Conservation (phyloP, 2,113 vertebrate species). For the Seriola dumerili region DNA sequence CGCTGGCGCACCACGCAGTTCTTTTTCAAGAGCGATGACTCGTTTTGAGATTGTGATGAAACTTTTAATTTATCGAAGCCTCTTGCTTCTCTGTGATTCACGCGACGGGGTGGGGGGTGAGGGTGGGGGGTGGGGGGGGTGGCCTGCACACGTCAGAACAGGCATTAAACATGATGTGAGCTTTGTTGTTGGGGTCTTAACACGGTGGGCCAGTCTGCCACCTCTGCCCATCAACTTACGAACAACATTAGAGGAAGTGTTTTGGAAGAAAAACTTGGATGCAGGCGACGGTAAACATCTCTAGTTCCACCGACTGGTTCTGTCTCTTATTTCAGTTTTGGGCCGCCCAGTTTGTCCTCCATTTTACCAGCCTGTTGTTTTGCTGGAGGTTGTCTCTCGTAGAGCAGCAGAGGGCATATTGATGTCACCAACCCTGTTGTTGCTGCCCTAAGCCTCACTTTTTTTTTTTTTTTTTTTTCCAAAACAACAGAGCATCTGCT, state of each 20-base stretch:
- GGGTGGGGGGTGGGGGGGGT: neutral
- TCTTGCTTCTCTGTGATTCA: constrained; percentile 53
- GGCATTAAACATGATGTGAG: constrained; percentile 62
- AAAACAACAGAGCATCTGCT: constrained; percentile 80
- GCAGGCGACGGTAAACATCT: constrained; percentile 39
- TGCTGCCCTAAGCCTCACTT: constrained; percentile 58
- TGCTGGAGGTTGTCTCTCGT: constrained; percentile 58
- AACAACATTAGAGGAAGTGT: constrained; percentile 60
- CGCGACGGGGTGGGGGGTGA: no score
- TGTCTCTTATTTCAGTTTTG: constrained; percentile 46
- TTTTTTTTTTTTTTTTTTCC: constrained; percentile 50
- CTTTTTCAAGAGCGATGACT: constrained; percentile 86
- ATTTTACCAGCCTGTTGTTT: constrained; percentile 77
- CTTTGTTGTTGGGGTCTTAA: constrained; percentile 69
- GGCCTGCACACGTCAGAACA: constrained; percentile 46
- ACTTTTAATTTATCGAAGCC: constrained; percentile 77
- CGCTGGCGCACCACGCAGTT: constrained; percentile 86
- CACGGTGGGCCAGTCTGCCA: constrained; percentile 44
- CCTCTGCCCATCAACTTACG: constrained; percentile 56
- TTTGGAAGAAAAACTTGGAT: constrained; percentile 41
- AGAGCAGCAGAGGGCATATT: constrained; percentile 77
- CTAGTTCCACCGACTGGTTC: constrained; percentile 25
- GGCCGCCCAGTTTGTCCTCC: constrained; percentile 72
- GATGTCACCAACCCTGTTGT: constrained; percentile 75
- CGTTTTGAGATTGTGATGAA: constrained; percentile 79